Evolutionary conservation across 2,888 invertebrate species (phyloP).

Genomic region (Lutraria lutraria): DNA sequence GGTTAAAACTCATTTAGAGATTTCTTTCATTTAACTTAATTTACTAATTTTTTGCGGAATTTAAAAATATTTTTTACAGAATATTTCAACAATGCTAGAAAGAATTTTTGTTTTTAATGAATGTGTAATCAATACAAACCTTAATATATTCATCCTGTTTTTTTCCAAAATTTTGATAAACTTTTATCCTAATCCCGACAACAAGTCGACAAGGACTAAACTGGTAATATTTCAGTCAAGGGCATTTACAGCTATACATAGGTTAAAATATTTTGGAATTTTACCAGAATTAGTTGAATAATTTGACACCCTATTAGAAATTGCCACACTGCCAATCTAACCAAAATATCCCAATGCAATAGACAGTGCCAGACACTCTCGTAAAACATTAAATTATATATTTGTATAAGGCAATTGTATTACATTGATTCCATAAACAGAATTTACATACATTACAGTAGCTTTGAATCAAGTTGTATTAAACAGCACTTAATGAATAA

Average conservation of each 20-base stretch:
- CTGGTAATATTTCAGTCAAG: background rate
- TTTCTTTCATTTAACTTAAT: too few relatives aligned
- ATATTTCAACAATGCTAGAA: background rate
- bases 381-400: background rate
- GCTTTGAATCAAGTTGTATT: too few relatives aligned
- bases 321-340: background rate
- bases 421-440: background rate
- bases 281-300: conserved; percentile 23
- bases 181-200: background rate
- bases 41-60: background rate
- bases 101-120: background rate
- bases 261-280: conserved; percentile 15
- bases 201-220: background rate
- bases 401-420: background rate
- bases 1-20: too few relatives aligned
- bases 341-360: conserved; percentile 2
- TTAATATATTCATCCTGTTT: conserved; percentile 16
- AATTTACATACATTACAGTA: background rate
- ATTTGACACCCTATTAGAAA: conserved; percentile 25
- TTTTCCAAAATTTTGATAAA: background rate
- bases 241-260: background rate
- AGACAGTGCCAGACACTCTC: background rate
- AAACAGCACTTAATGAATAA: too few relatives aligned
- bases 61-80: background rate
- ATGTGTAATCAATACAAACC: background rate